Evolutionary conservation across 2,888 invertebrate genomes (phyloP), one percentile per base, ranked within the genome.

Genomic region (Tiliacea aurago): DNA sequence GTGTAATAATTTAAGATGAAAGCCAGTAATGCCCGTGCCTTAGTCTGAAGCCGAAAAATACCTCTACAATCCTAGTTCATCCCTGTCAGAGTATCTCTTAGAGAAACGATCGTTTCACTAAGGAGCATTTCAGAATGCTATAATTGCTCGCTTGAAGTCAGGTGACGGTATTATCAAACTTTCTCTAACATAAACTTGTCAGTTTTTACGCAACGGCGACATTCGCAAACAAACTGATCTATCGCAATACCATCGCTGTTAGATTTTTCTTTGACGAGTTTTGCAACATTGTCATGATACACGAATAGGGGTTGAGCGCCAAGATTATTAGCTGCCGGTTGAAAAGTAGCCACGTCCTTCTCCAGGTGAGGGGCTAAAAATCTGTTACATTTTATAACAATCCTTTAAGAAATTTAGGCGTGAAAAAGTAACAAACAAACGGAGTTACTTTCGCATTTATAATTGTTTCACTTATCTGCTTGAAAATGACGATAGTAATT

Each of bases 101-200:
- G 20, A 63, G 56, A 72, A 67, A 67, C 69, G 58, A 64, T 73
- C 13, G 55, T 69, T 79, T 68, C 53, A 63, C 61, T 78, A 20
- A 45, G 23, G 20, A 82, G 59, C 15, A 61, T 70, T 70, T 62
- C 49, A 73, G 67, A 65, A 53, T 73, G 63, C 37, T 71, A 66
- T 62, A 56, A 78, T 56, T 63, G 58, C 73, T 62, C 4, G 58
- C 62, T 70, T 65, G 62, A 72, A 63, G 53, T 56, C 13, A 56
- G 20, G 45, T 67, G 66, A 45, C 62, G 55, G 51, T 66, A 66
- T 41, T 69, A 73, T 77, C 51, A 55, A 70, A 83, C 83, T 83
- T 79, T 81, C 80, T 28, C 68, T 63, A 58, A 71, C 65, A 79
- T 73, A 79, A 74, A 81, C 73, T 69, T 74, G 83, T 67, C 79